phyloP scores from a whole-genome alignment of 2,888 invertebrate species.

The Cryptus viduatorius region DNA sequence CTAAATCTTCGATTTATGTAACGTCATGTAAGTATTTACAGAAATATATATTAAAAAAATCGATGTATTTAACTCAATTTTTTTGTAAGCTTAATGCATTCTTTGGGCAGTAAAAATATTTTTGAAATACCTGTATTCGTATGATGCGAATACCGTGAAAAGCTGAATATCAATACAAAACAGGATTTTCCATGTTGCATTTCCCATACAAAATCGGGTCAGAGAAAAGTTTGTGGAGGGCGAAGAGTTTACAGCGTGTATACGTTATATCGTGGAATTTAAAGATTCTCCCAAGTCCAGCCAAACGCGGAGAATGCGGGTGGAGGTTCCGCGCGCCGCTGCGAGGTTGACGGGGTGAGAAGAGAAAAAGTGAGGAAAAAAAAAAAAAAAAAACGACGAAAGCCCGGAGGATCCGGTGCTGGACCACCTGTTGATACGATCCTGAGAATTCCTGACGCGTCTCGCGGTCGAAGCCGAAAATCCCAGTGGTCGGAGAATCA shows the following conservation, averaged over 20 bases:
- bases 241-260: background rate
- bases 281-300: slow-evolving; percentile 53
- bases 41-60: too few species aligned
- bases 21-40: too few species aligned
- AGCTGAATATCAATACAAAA: background rate
- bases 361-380: slow-evolving; percentile 59
- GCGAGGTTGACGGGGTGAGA: slow-evolving; percentile 48
- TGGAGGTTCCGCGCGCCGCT: slow-evolving; percentile 29
- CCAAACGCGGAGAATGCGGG: slow-evolving; percentile 42
- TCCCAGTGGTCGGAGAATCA: slow-evolving; percentile 52
- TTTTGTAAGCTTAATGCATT: too few species aligned
- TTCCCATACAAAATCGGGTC: background rate
- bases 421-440: slow-evolving; percentile 80
- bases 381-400: slow-evolving; percentile 71
- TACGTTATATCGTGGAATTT: slow-evolving; percentile 52
- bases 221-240: slow-evolving; percentile 20
- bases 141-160: background rate
- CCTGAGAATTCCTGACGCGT: slow-evolving; percentile 77
- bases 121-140: background rate
- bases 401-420: slow-evolving; percentile 52
- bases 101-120: too few species aligned
- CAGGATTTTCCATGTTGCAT: background rate
- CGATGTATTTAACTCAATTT: too few species aligned
- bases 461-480: slow-evolving; percentile 69
- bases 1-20: too few species aligned